Base-by-base conservation (phyloP, 2,888 invertebrate species). In the Himalopsyche tibetana region DNA sequence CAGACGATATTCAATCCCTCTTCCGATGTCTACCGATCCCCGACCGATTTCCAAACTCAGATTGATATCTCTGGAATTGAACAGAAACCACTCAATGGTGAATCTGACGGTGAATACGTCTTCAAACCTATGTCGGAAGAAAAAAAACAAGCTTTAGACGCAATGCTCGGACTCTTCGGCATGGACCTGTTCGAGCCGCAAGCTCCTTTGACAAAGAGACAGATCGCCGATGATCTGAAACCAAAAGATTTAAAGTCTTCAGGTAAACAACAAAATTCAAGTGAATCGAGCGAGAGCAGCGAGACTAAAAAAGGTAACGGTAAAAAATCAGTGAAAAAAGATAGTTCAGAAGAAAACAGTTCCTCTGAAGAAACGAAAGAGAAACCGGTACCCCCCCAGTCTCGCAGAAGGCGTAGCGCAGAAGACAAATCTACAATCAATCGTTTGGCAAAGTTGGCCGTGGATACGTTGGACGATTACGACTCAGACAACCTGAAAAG, bases 401-500 rank as follows among this genome's bases (percentile, higher is more conserved):
- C 79, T 15, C 19, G 51, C 36, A 82, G 28, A 55, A 85, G 82
- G 83, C 38, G n/a, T 51, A n/a, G 5, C 80, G 89, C 11, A 36
- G 40, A 81, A 45, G 82, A 85, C n/a, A 81, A 81, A 19, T 40
- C 42, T 28, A 69, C 83, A 8, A 89, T 92, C 5, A 88, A 90
- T 63, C 90, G 91, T 89, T 90, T 94, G 83, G 93, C 94, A 1
- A 91, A 92, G 86, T 91, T 92, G 86, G 94, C 93, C 3, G 91
- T 93, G 2, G 89, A 91, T 6, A 91, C 91, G 11, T 89, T 94
- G 51, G 94, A 94, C 89, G 90, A 92, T n/a, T 90, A 92, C 83
- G 94, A 94, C 89, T 90, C 91, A 11, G 94, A 94, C 89, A 90
- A 92, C 87, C 90, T 91, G 9, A 93, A 92, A 88, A 90, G 93